Base-by-base conservation (phyloP, 2,888 invertebrate species). In the Dexiosoma caninum region DNA sequence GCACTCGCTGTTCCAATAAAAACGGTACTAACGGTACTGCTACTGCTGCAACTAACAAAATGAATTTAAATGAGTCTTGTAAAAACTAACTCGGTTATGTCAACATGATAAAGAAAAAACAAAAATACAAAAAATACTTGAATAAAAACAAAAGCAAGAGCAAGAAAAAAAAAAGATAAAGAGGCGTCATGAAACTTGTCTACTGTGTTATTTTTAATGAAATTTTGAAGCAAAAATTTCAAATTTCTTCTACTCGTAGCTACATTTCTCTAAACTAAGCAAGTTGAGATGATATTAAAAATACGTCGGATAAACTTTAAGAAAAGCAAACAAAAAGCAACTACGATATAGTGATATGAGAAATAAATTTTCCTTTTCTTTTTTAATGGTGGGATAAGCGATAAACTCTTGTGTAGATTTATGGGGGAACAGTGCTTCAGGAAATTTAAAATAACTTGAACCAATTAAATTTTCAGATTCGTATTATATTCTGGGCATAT, bases 41-140 rank as follows among this genome's bases (percentile, higher is more conserved):
- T 40, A 60, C 37, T 44, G 51, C 51, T 53, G 19, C 21, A 35
- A 44, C 46, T 32, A 32, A 30, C 44, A 46, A 67, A 74, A 67
- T 72, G 55, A 78, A 72, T 78, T 78, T 67, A 78, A 72, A 72
- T 78, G 67, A 72, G 72, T 67, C n/a, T 60, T 16, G 7, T 27
- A 44, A 51, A 42, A 40, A 44, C 14, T 16, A 59, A 64, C 64
- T 76, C 27, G 42, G 51, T 51, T 69, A 60, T 76, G 59, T 76
- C 67, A 76, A 76, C 67, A 76, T 35, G 51, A 60, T 67, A 67
- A 60, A 49, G 35, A 49, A 66, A 40, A 8, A 59, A 32, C 44
- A 16, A 8, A 59, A 30, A 46, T 6, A 46, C 40, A n/a, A 72
- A 44, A 10, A n/a, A 10, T 27, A 19, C 16, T 21, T 10, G 23